Evolutionary conservation across 2,113 vertebrate genomes (phyloP), one percentile per base, ranked within the genome.

Genomic region (Mustela nigripes): DNA sequence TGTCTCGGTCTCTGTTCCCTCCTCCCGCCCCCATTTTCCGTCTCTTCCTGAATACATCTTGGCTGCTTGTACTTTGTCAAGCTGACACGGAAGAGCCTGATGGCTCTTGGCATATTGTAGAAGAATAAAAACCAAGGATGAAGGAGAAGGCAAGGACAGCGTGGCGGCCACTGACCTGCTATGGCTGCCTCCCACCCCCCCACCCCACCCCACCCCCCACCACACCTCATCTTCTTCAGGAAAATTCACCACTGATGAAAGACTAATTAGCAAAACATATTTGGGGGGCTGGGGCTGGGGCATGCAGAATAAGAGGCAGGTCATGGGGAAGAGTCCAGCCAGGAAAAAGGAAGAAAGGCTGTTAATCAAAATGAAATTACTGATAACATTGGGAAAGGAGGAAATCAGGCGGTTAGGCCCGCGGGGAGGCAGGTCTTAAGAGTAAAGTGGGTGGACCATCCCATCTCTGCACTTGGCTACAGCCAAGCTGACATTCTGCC

Each of bases 1-100:
- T 63, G 26, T 50, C 9, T 42, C 58, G 31, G 6, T 80, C n/a
- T 79, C 14, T 58, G 5, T 16, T 15, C 56, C 48, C 26, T 63
- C 58, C n/a, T 69, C 67, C 28, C 22, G 22, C 21, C 2, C 45
- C 80, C 6, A 18, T 76, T 90, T 89, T 63, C 45, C 78, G 96
- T 95, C 39, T 95, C 78, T 78, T 96, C 50, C 65, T 92, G 65
- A 5, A 60, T 69, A 50, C 21, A 60, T 39, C n/a, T 86, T 89
- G 85, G 50, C 87, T 67, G 42, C 94, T 73, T 69, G 67, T 53
- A 79, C 53, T 90, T 78, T 92, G 76, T 80, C 21, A 16, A 81
- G 48, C 92, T 91, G 86, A 94, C 65, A 53, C 60, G 31, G 60
- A 94, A 95, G 79, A 94, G 83, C 45, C 81, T 84, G 31, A 84